Conservation (phyloP, 2,113 vertebrate genomes). For the Plestiodon gilberti region DNA sequence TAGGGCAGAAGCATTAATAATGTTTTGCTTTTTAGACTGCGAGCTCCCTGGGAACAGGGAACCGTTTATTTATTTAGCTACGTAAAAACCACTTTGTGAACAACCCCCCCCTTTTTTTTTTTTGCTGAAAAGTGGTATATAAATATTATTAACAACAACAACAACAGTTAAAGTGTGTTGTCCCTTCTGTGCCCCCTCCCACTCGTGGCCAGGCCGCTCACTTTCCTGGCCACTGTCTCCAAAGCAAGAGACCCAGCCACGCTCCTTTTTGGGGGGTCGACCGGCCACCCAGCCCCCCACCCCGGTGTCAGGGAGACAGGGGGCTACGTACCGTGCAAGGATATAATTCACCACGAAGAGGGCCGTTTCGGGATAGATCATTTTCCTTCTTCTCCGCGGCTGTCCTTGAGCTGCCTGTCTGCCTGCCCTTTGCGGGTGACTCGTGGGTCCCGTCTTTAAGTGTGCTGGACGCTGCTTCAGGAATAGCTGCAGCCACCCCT, state of each 20-base stretch:
- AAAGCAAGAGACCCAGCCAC: neutral
- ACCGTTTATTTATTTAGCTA: too few relatives aligned
- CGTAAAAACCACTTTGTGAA: too few relatives aligned
- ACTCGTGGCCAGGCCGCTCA: neutral
- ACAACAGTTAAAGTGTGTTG: too few relatives aligned
- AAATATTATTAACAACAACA: too few relatives aligned
- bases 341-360: conserved; percentile 32
- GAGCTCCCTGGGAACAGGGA: too few relatives aligned
- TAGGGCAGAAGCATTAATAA: too few relatives aligned
- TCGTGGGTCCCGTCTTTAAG: neutral
- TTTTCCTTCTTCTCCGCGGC: neutral
- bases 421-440: neutral
- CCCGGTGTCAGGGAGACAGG: neutral
- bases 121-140: too few relatives aligned
- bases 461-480: neutral
- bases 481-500: neutral
- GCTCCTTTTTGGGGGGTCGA: neutral
- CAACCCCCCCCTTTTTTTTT: too few relatives aligned
- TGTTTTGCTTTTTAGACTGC: too few relatives aligned
- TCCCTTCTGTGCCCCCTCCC: too few relatives aligned
- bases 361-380: conserved; percentile 26
- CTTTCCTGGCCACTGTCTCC: neutral
- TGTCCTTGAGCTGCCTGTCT: neutral
- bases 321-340: conserved; percentile 12
- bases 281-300: neutral